phyloP scores from a whole-genome alignment of 92 coral and sea anemone genomes.

The Paramuricea clavata region DNA sequence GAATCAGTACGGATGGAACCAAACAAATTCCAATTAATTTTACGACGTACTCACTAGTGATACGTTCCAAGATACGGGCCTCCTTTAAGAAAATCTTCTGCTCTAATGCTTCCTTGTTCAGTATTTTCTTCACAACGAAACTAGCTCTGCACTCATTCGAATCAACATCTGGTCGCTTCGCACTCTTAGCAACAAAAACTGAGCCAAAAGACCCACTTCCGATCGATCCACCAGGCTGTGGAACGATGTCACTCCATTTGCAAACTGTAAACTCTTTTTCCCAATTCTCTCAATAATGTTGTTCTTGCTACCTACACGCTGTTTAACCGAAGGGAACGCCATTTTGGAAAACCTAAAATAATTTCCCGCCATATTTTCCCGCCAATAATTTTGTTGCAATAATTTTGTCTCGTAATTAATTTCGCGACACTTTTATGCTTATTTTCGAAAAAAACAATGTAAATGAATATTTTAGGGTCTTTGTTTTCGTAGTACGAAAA shows the following conservation, averaged over 20 bases:
- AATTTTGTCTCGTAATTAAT: not conserved
- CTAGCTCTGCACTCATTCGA: not conserved
- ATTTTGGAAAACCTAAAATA: not conserved
- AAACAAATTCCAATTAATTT: not conserved
- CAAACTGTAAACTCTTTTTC: not conserved
- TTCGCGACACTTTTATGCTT: too few species aligned
- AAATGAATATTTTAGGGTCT: too few species aligned
- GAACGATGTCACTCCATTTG: constrained; percentile 5
- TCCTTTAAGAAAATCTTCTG: constrained; percentile 59
- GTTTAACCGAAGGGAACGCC: not conserved
- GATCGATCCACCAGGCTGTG: constrained; percentile 5
- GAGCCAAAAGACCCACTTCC: constrained; percentile 15
- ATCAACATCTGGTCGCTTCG: not conserved
- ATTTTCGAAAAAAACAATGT: too few species aligned
- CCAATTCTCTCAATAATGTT: not conserved
- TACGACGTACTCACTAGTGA: not conserved
- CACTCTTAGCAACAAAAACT: constrained; percentile 13
- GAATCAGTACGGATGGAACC: not conserved
- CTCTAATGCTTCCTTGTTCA: constrained; percentile 31
- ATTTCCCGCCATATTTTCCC: not conserved
- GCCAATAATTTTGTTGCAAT: not conserved
- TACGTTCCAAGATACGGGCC: constrained; percentile 23
- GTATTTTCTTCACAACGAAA: constrained; percentile 45
- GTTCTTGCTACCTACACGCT: not conserved
- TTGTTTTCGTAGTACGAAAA: too few species aligned